Conservation (phyloP, 2,888 invertebrate genomes). For the Tachina fera region DNA sequence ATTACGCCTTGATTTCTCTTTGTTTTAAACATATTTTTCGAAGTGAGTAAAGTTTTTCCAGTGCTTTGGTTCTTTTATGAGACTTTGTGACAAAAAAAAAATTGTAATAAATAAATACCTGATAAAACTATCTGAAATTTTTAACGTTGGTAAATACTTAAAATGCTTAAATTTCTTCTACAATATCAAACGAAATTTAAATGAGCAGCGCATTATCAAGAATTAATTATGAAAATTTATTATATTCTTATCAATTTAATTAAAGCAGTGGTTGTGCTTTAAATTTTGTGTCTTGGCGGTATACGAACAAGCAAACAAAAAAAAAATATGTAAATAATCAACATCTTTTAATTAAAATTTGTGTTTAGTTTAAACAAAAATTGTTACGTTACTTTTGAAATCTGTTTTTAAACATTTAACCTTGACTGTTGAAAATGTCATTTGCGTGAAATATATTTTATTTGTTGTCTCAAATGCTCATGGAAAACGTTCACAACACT, state of each 20-base stretch:
- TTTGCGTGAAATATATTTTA: background rate
- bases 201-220: background rate
- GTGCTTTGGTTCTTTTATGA: background rate
- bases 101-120: background rate
- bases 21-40: constrained; percentile 13
- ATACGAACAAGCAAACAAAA: background rate
- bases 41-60: constrained; percentile 50
- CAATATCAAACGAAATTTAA: constrained; percentile 2
- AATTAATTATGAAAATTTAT: background rate
- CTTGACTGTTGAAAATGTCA: constrained; percentile 25
- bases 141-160: background rate
- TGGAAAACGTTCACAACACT: background rate
- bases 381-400: background rate
- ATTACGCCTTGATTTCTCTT: constrained; percentile 2
- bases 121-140: background rate
- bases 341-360: constrained; percentile 21
- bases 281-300: background rate
- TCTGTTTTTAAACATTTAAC: constrained; percentile 12
- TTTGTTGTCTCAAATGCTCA: background rate
- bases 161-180: background rate
- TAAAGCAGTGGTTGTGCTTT: constrained; percentile 21
- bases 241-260: constrained; percentile 53
- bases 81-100: background rate
- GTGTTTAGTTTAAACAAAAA: constrained; percentile 4
- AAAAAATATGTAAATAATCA: background rate